These are phyloP conservation scores for Lasioglossum oenotherae DNA, from an alignment of 2,888 invertebrate genomes.

Conservation along the genomic window DNA sequence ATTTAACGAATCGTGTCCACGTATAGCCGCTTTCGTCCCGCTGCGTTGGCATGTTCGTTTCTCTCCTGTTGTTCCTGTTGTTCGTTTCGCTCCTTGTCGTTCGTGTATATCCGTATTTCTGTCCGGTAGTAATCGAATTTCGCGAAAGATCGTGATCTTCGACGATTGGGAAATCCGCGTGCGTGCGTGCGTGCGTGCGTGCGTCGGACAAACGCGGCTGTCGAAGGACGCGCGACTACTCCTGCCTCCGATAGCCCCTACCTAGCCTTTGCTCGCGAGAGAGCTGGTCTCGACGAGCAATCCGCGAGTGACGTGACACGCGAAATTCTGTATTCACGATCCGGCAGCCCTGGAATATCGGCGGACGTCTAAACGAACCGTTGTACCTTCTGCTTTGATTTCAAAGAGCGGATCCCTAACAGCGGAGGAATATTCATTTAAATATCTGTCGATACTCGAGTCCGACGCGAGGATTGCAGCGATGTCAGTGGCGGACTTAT, in stretches of 20 bases:
- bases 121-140: neutral
- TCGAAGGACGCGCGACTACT: slow-evolving; percentile 60
- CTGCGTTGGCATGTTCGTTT: neutral
- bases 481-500: slow-evolving; percentile 71
- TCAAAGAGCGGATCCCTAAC: slow-evolving; percentile 79
- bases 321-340: slow-evolving; percentile 77
- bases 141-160: neutral
- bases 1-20: neutral
- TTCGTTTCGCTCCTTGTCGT: too few species aligned
- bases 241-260: slow-evolving; percentile 48
- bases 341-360: slow-evolving; percentile 72
- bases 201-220: slow-evolving; percentile 65
- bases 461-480: slow-evolving; percentile 70
- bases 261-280: slow-evolving; percentile 47
- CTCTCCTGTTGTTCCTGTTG: too few species aligned
- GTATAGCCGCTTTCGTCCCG: neutral
- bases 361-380: slow-evolving; percentile 79
- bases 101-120: neutral
- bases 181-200: slow-evolving; percentile 56
- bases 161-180: slow-evolving; percentile 31
- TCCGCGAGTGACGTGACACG: slow-evolving; percentile 78
- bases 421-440: slow-evolving; percentile 83
- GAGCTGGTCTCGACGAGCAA: slow-evolving; percentile 64
- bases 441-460: slow-evolving; percentile 83
- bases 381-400: slow-evolving; percentile 79